Percentiles rank a stretch among this genome's conserved stretches.
phyloP scores from a whole-genome alignment of 2,888 invertebrate genomes.

The Dryocosmus kuriphilus region DNA sequence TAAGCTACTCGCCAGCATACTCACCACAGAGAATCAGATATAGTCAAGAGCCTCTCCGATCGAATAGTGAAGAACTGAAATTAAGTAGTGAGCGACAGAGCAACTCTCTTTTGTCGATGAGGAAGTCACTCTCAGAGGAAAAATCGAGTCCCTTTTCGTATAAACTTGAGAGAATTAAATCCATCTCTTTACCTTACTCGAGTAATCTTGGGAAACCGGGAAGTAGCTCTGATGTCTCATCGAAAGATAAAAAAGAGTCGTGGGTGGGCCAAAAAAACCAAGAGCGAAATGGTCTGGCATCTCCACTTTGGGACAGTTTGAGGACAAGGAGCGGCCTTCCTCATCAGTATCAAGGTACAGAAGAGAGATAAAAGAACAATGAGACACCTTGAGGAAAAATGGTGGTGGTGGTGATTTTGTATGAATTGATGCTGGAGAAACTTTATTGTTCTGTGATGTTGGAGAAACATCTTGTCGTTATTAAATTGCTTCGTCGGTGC shows the following conservation, averaged over 20 bases:
- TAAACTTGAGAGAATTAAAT: slow-evolving; percentile 68
- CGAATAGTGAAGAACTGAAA: slow-evolving; percentile 65
- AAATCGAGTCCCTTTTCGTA: slow-evolving; percentile 64
- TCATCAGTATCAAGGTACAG: slow-evolving; percentile 76
- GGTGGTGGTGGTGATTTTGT: slow-evolving; percentile 58
- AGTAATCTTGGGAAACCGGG: slow-evolving; percentile 56
- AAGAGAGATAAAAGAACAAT: slow-evolving; percentile 66
- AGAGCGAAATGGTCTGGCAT: slow-evolving; percentile 66
- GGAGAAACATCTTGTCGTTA: neutral
- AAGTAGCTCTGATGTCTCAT: slow-evolving; percentile 49
- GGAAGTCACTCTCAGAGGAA: slow-evolving; percentile 64
- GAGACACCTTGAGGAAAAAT: slow-evolving; percentile 2
- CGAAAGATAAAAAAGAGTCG: slow-evolving; percentile 61
- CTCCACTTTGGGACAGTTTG: slow-evolving; percentile 72
- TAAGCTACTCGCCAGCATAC: slow-evolving; percentile 66
- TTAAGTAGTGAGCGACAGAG: slow-evolving; percentile 58
- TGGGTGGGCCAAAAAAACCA: slow-evolving; percentile 61
- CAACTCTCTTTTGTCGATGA: slow-evolving; percentile 58
- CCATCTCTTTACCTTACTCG: slow-evolving; percentile 69
- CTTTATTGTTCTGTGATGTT: neutral
- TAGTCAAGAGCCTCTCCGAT: slow-evolving; percentile 62
- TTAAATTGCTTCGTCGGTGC: neutral
- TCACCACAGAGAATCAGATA: slow-evolving; percentile 63
- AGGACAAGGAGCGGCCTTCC: slow-evolving; percentile 71
- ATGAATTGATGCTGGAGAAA: neutral